Conservation (phyloP, 2,888 invertebrate species). For the Plagodis dolabraria region DNA sequence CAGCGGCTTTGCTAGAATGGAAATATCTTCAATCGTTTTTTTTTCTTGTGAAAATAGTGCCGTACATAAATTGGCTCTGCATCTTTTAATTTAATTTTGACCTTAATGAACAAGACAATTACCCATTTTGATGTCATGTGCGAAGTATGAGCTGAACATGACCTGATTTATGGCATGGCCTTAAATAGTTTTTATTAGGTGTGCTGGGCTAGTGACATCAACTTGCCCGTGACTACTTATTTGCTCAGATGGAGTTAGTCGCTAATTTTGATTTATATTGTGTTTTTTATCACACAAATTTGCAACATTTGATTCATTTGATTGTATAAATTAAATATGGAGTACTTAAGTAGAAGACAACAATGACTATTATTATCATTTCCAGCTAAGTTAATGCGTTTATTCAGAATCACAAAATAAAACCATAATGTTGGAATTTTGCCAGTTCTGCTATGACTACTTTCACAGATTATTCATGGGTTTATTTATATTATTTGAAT, state of each 20-base stretch:
- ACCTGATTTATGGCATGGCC: slow-evolving; percentile 37
- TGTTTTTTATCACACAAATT: too few species aligned
- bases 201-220: slow-evolving; percentile 35
- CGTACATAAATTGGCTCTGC: too few species aligned
- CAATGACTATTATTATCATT: slow-evolving; percentile 23
- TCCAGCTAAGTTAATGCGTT: slow-evolving; percentile 38
- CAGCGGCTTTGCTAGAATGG: too few species aligned
- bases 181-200: slow-evolving; percentile 35
- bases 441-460: slow-evolving; percentile 50
- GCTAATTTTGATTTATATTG: too few species aligned
- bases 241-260: slow-evolving; percentile 9
- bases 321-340: slow-evolving; percentile 6
- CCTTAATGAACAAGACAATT: slow-evolving; percentile 21
- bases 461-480: slow-evolving; percentile 55
- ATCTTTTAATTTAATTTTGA: slow-evolving; percentile 20
- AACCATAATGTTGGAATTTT: slow-evolving; percentile 48
- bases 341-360: slow-evolving; percentile 4
- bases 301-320: slow-evolving; percentile 1
- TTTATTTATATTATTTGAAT: slow-evolving; percentile 52
- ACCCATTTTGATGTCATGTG: neutral
- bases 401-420: slow-evolving; percentile 41
- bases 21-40: too few species aligned
- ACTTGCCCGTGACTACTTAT: slow-evolving; percentile 22
- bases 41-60: too few species aligned
- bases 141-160: slow-evolving; percentile 35